These are phyloP conservation scores for Campylomormyrus numenius DNA, from an alignment of 2,113 vertebrate species.

Conservation along the genomic window DNA sequence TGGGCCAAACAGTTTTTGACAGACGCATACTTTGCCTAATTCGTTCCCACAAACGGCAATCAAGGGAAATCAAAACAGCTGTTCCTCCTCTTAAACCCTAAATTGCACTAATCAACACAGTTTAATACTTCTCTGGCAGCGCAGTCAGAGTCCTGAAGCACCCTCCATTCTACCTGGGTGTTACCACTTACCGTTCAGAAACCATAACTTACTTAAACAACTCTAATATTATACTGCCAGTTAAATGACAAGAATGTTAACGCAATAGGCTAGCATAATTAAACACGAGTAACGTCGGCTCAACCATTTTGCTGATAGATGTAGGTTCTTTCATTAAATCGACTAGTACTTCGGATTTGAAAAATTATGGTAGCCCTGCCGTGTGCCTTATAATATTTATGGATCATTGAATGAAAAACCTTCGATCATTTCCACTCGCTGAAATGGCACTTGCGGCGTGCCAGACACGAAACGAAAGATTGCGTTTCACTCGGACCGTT, in stretches of 20 bases:
- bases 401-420: background rate
- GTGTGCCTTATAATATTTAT: background rate
- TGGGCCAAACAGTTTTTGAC: slow-evolving; percentile 59
- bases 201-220: slow-evolving; percentile 57
- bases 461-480: background rate
- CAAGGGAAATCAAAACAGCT: slow-evolving; percentile 65
- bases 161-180: slow-evolving; percentile 13
- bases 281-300: background rate
- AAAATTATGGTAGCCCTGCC: background rate
- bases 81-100: slow-evolving; percentile 52
- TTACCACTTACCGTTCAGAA: slow-evolving; percentile 35
- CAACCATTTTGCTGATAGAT: background rate
- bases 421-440: background rate
- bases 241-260: slow-evolving; percentile 22
- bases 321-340: background rate
- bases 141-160: slow-evolving; percentile 9
- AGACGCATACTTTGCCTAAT: slow-evolving; percentile 59
- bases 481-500: slow-evolving; percentile 43
- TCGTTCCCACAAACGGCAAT: slow-evolving; percentile 59
- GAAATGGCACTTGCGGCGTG: background rate
- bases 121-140: slow-evolving; percentile 49
- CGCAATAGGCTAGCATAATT: background rate
- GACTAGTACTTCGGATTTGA: background rate
- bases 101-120: slow-evolving; percentile 64
- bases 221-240: slow-evolving; percentile 42